phyloP scores from a whole-genome alignment of 2,797 vertebrate species.

The Danio tinwini region DNA sequence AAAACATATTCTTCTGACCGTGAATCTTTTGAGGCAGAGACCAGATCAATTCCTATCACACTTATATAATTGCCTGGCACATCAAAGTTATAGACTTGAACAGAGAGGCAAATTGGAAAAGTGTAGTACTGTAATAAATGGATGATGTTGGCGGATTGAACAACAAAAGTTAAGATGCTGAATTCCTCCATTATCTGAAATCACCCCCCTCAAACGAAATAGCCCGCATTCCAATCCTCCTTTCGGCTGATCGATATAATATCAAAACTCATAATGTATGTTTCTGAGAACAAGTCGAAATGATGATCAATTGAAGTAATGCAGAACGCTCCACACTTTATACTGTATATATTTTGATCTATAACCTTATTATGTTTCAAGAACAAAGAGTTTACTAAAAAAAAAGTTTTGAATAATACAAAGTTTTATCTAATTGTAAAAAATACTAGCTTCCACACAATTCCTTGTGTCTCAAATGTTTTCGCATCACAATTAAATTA shows the following conservation, averaged over 20 bases:
- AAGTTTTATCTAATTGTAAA: too few species aligned
- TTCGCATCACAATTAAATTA: too few species aligned
- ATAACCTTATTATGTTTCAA: too few species aligned
- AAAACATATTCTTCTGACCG: background rate
- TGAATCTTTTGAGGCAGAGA: background rate
- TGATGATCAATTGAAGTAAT: background rate
- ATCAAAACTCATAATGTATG: background rate
- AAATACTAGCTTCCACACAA: too few species aligned
- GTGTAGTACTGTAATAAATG: conserved; percentile 15
- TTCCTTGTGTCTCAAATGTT: too few species aligned
- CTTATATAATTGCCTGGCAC: conserved; percentile 54
- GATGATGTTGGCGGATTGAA: conserved; percentile 1
- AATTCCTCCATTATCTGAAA: background rate
- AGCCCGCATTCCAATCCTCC: background rate
- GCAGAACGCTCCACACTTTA: too few species aligned
- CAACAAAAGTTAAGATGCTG: conserved; percentile 35
- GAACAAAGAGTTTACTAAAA: too few species aligned
- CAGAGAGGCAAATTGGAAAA: conserved; percentile 39
- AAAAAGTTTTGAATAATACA: too few species aligned
- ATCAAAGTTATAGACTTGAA: conserved; percentile 38
- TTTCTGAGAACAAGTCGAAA: background rate
- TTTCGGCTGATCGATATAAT: background rate
- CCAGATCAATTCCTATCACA: conserved; percentile 54
- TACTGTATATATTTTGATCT: background rate
- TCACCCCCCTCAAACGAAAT: background rate